A percentile compares a stretch with the other conserved stretches of the same genome.
Evolutionary conservation across 2,888 invertebrate species (phyloP).

Genomic region (Nycteola revayana): DNA sequence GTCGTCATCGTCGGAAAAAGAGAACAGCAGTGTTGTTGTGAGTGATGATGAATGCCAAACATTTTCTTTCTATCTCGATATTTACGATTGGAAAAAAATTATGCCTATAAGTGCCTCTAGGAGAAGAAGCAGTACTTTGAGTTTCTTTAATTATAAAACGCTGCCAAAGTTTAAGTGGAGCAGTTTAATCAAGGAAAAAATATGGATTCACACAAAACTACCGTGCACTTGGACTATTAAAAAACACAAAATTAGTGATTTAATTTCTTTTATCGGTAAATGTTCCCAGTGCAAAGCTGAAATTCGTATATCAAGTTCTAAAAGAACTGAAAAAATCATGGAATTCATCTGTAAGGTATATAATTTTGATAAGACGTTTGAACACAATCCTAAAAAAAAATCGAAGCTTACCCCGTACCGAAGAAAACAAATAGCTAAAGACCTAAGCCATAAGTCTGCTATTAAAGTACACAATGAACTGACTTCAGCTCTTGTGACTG

Average conservation of each 20-base stretch:
- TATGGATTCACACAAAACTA: neutral
- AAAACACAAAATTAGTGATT: no score
- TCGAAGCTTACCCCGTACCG: constrained; percentile 4
- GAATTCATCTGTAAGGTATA: no score
- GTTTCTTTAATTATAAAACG: constrained; percentile 6
- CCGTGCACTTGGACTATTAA: no score
- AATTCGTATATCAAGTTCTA: no score
- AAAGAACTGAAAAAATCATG: no score
- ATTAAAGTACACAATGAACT: no score
- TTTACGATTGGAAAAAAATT: constrained; percentile 3
- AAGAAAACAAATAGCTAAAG: constrained; percentile 6
- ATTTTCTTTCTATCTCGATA: constrained; percentile 3
- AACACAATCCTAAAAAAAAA: no score
- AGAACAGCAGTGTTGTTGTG: no score
- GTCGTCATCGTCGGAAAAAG: neutral
- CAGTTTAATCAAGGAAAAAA: constrained; percentile 6
- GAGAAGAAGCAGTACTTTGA: constrained; percentile 2
- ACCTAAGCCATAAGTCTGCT: constrained; percentile 7
- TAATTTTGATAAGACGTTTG: no score
- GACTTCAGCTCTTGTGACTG: constrained; percentile 7
- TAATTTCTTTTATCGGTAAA: no score
- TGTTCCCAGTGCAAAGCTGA: no score
- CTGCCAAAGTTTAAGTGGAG: constrained; percentile 6
- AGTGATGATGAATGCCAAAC: constrained; percentile 1
- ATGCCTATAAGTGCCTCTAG: constrained; percentile 1